Evolutionary conservation across 2,113 vertebrate genomes (phyloP).

Genomic region (Electrona antarctica): DNA sequence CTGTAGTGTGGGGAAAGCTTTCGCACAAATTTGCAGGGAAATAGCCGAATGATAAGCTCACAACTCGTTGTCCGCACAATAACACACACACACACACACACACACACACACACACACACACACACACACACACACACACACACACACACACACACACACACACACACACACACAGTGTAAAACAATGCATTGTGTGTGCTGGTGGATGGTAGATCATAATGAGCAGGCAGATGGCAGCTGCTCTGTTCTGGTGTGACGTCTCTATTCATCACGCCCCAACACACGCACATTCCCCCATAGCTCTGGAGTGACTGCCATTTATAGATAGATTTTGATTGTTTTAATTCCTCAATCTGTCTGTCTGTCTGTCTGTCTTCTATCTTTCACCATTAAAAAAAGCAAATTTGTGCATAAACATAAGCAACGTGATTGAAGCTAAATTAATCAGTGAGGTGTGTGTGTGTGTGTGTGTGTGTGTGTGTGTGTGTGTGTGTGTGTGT

Average conservation of each 20-base stretch:
- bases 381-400: no score
- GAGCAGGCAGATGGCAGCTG: constrained; percentile 80
- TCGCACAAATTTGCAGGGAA: not conserved
- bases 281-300: constrained; percentile 53
- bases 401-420: no score
- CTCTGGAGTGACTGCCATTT: constrained; percentile 63
- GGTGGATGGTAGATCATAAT: constrained; percentile 58
- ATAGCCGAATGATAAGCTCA: not conserved
- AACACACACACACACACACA: not conserved
- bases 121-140: not conserved
- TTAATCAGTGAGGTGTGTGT: no score
- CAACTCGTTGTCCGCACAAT: no score
- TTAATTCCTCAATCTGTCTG: constrained; percentile 6
- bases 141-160: not conserved
- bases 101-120: not conserved
- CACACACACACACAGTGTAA: no score
- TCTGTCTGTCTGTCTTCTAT: constrained; percentile 28
- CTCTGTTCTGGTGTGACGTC: constrained; percentile 79
- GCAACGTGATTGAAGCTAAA: no score
- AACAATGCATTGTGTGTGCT: no score
- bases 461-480: no score
- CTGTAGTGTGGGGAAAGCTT: no score
- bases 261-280: constrained; percentile 77
- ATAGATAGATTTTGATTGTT: constrained; percentile 35
- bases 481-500: no score